Evolutionary conservation across 1,140 invertebrate species (phyloP), one percentile per base, ranked within the genome.

Genomic region (Vanessa atalanta): DNA sequence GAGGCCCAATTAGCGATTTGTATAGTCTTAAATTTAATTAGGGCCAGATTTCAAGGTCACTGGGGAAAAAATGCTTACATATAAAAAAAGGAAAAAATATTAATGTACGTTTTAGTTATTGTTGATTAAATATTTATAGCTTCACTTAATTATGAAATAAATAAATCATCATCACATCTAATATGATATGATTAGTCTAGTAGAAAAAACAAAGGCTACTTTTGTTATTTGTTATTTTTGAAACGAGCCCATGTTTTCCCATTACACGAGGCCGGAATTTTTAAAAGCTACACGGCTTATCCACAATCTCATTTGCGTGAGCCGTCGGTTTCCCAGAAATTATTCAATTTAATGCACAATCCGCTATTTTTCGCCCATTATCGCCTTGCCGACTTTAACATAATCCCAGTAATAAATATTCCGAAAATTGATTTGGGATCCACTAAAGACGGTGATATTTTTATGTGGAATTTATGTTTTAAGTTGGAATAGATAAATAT

Each of bases 321-420:
- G 79, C 84, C 82, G 76, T 78, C 75, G 80, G 79, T 72, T 75
- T 67, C 78, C 75, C 76, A 75, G 66, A 79, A 83, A 87, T 88
- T 85, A 86, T 85, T 88, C 85, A 88, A 87, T 87, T 87, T 87
- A 82, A 86, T 82, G 82, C 81, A 80, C 81, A 88, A 83, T 80
- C 82, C 78, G 71, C 79, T 79, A 80, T 84, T 88, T 86, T 88
- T 83, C 80, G 71, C 75, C 82, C 81, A 83, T 87, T 85, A 88
- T 84, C 81, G 80, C 81, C 78, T 80, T 75, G 79, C 80, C 79
- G 73, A 79, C 71, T 82, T 80, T 57, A 60, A 66, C 70, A 70
- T 77, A 83, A 83, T 82, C 82, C 79, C 23, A 71, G 65, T 61
- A 76, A 80, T 83, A 78, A 83, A 79, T 82, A 81, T 78, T 82